Evolutionary conservation across 1,140 invertebrate species (phyloP).

Genomic region (Cylas formicarius): DNA sequence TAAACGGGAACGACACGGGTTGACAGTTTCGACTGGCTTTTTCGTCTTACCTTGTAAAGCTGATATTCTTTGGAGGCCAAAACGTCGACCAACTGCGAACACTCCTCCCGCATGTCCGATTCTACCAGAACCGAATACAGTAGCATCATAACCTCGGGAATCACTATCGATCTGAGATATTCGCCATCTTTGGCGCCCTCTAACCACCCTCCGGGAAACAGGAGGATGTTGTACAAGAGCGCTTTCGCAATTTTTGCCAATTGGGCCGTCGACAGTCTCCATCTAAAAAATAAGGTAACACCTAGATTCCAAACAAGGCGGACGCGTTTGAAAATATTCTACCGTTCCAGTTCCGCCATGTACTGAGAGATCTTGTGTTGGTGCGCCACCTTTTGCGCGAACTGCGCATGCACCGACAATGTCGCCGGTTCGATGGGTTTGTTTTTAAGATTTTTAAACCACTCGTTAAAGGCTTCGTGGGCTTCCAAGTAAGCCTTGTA

Average conservation of each 20-base stretch:
- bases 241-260: slow-evolving; percentile 53
- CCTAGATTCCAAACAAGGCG: too few relatives aligned
- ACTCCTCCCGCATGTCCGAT: slow-evolving; percentile 68
- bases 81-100: slow-evolving; percentile 70
- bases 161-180: slow-evolving; percentile 64
- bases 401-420: slow-evolving; percentile 55
- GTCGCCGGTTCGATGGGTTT: slow-evolving; percentile 61
- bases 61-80: slow-evolving; percentile 69
- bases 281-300: slow-evolving; percentile 39
- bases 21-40: too few relatives aligned
- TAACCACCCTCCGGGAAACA: slow-evolving; percentile 87
- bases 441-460: slow-evolving; percentile 77
- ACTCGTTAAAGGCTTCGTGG: slow-evolving; percentile 79
- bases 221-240: slow-evolving; percentile 77
- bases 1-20: slow-evolving; percentile 32
- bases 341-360: slow-evolving; percentile 61
- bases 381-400: slow-evolving; percentile 80
- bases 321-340: too few relatives aligned
- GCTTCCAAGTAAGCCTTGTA: slow-evolving; percentile 75
- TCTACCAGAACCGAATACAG: slow-evolving; percentile 71
- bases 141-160: slow-evolving; percentile 76
- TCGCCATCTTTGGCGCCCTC: slow-evolving; percentile 56
- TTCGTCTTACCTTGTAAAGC: slow-evolving; percentile 60
- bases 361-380: slow-evolving; percentile 76
- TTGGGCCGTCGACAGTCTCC: slow-evolving; percentile 56